These are phyloP conservation scores for Micromys minutus DNA, from an alignment of 2,113 vertebrate species.

Conservation along the genomic window DNA sequence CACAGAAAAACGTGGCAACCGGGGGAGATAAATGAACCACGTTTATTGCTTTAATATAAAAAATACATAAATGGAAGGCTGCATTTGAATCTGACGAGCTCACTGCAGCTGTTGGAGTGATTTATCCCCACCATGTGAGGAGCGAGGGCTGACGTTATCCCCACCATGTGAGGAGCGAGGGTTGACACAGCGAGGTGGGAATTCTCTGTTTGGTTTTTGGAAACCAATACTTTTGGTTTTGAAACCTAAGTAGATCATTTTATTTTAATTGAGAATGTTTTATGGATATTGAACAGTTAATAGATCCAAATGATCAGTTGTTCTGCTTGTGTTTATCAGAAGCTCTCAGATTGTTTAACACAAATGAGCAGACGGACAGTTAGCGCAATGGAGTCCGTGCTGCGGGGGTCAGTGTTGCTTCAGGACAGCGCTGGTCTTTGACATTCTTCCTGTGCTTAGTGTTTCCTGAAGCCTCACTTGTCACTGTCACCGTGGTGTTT, in stretches of 20 bases:
- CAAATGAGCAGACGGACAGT: neutral
- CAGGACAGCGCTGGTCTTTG: constrained; percentile 8
- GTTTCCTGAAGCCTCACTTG: constrained; percentile 27
- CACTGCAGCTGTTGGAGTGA: constrained; percentile 86
- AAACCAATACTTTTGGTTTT: constrained; percentile 86
- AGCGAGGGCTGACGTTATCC: constrained; percentile 86
- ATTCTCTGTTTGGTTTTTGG: constrained; percentile 87
- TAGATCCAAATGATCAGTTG: constrained; percentile 82
- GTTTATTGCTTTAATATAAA: constrained; percentile 92
- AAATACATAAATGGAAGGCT: constrained; percentile 91
- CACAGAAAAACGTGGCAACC: constrained; percentile 89
- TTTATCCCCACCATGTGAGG: constrained; percentile 85
- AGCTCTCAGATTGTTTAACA: constrained; percentile 54
- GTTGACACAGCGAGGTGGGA: constrained; percentile 87
- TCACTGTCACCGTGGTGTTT: neutral
- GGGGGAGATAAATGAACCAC: constrained; percentile 89
- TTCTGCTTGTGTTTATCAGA: constrained; percentile 72
- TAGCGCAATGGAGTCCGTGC: no score
- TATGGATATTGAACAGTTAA: constrained; percentile 85
- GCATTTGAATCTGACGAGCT: constrained; percentile 90
- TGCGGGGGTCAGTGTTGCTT: constrained; percentile 62
- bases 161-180: constrained; percentile 83
- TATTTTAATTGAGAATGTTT: constrained; percentile 85
- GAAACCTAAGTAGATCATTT: constrained; percentile 83
- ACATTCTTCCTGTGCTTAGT: neutral